phyloP scores from a whole-genome alignment of 2,888 invertebrate genomes.

The Hyalella azteca region DNA sequence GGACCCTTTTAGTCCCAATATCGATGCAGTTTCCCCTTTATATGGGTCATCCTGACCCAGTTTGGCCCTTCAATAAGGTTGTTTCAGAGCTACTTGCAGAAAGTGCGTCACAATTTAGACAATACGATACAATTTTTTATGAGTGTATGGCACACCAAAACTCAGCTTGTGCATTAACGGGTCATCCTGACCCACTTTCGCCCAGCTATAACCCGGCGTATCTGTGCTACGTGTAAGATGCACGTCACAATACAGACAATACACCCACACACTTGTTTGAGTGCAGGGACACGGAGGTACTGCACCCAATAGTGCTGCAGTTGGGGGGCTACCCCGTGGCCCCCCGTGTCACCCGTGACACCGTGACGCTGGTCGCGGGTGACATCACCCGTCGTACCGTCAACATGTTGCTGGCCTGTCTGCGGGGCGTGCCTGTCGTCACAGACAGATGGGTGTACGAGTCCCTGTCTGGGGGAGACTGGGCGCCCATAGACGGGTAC shows the following conservation, averaged over 20 bases:
- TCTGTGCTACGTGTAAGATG: no score
- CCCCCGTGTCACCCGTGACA: background rate
- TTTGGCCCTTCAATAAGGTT: background rate
- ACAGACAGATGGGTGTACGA: background rate
- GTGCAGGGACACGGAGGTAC: slow-evolving; percentile 23
- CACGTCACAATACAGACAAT: no score
- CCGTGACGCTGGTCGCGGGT: background rate
- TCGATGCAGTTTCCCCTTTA: no score
- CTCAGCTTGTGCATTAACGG: no score
- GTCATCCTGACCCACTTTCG: no score
- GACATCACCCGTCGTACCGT: background rate
- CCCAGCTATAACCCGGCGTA: no score
- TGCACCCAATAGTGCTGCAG: background rate
- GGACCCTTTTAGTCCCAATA: no score
- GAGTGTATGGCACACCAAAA: no score
- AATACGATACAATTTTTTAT: no score
- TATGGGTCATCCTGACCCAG: no score
- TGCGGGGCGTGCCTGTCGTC: background rate
- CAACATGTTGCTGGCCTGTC: slow-evolving; percentile 31
- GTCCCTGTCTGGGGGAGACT: background rate
- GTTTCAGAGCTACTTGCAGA: background rate
- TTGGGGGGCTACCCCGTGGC: background rate
- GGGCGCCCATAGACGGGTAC: background rate
- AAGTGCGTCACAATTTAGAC: no score
- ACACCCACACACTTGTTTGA: no score